Evolutionary conservation across 2,113 vertebrate genomes (phyloP), one percentile per base, ranked within the genome.

Genomic region (Mola mola): DNA sequence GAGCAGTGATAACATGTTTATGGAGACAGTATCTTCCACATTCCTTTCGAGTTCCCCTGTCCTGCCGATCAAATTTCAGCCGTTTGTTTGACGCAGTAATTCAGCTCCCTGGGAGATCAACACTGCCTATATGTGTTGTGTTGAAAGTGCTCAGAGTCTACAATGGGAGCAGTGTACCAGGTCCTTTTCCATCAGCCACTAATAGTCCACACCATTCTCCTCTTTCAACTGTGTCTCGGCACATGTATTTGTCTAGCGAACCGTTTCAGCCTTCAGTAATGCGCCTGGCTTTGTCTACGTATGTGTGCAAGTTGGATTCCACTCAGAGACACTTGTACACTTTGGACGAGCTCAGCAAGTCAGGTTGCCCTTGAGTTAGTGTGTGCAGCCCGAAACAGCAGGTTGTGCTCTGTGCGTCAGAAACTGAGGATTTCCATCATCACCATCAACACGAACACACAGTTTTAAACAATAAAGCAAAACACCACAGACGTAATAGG

Each of bases 241-340:
- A 28, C 55, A 25, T n/a, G n/a, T n/a, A n/a, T n/a, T n/a, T n/a
- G n/a, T n/a, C n/a, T n/a, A n/a, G n/a, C n/a, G n/a, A n/a, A 31
- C 19, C 26, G 22, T 46, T 53, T 76, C 57, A 63, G 40, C 48
- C 62, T 59, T 52, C 63, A 31, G 4, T 66, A 58, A 44, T 28
- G 28, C 43, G 55, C 7, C 8, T 26, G 31, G 22, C 26, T 53
- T 58, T 4, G 13, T 49, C n/a, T 25, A 6, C 12, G 13, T 7
- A 4, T 59, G n/a, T 28, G 50, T 47, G 22, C 22, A 59, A 31
- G 47, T 17, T 24, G 21, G 21, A 49, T 11, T 4, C 16, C 52
- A 47, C 2, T 49, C n/a, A n/a, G n/a, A n/a, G n/a, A n/a, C n/a
- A n/a, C n/a, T n/a, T n/a, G n/a, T n/a, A n/a, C n/a, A n/a, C n/a